Conservation (phyloP, 2,797 vertebrate genomes). For the Myripristis murdjan region DNA sequence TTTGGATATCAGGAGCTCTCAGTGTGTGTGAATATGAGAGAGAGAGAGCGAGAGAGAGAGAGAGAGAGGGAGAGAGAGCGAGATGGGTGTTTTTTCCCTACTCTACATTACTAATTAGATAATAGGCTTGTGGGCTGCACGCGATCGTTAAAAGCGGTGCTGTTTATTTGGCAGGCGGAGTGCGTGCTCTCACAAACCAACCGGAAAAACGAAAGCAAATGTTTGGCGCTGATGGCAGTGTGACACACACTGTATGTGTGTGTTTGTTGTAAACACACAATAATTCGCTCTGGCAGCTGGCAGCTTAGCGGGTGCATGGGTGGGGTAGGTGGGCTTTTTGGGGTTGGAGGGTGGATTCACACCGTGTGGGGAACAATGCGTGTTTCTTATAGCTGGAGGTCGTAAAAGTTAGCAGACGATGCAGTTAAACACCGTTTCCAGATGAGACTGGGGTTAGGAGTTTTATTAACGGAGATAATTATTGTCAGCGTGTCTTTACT, state of each 20-base stretch:
- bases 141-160: constrained; percentile 63
- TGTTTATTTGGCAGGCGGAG: constrained; percentile 73
- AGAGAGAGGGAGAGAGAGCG: background rate
- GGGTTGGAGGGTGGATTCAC: constrained; percentile 5
- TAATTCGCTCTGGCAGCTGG: constrained; percentile 56
- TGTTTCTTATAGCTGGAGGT: constrained; percentile 3
- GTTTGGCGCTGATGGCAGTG: constrained; percentile 55
- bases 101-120: constrained; percentile 70
- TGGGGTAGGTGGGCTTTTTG: background rate
- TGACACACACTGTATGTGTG: constrained; percentile 48
- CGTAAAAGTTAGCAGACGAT: constrained; percentile 10
- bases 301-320: constrained; percentile 22
- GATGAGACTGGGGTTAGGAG: background rate
- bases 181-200: constrained; percentile 55
- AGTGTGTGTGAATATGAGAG: background rate
- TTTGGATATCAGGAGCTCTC: background rate
- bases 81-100: constrained; percentile 14
- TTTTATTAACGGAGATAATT: background rate
- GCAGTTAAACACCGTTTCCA: background rate
- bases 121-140: constrained; percentile 65
- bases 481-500: background rate
- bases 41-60: constrained; percentile 1
- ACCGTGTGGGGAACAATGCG: background rate
- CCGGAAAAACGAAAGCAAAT: constrained; percentile 77
- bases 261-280: constrained; percentile 46